A percentile compares a stretch with the other conserved stretches of the same genome.
Conservation (phyloP, 2,797 vertebrate genomes). For the Periophthalmus magnuspinnatus region DNA sequence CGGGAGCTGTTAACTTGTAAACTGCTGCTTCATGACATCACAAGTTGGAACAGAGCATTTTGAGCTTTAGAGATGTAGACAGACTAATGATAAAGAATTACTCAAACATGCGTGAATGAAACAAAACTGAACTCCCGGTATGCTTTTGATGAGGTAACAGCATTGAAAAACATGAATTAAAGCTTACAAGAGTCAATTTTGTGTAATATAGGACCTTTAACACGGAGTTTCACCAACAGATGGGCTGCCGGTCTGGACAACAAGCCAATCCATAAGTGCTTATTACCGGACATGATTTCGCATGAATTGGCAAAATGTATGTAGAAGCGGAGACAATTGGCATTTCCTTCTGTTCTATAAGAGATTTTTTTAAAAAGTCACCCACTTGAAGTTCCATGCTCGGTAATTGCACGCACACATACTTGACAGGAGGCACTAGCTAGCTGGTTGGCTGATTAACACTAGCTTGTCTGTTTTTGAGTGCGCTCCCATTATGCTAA, state of each 20-base stretch:
- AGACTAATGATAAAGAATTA: too few relatives aligned
- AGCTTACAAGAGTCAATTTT: too few relatives aligned
- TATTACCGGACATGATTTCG: slow-evolving; percentile 19
- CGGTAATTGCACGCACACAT: slow-evolving; percentile 39
- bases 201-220: slow-evolving; percentile 17
- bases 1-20: too few relatives aligned
- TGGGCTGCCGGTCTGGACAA: slow-evolving; percentile 43
- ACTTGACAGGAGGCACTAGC: slow-evolving; percentile 38
- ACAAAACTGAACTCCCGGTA: too few relatives aligned
- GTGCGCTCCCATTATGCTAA: slow-evolving; percentile 50
- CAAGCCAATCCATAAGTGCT: slow-evolving; percentile 22
- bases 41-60: too few relatives aligned
- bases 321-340: background rate
- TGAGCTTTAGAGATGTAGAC: too few relatives aligned
- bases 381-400: slow-evolving; percentile 23
- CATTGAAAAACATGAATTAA: too few relatives aligned
- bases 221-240: slow-evolving; percentile 36
- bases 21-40: too few relatives aligned
- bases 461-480: slow-evolving; percentile 44
- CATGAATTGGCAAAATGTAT: slow-evolving; percentile 13
- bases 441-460: slow-evolving; percentile 58
- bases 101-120: too few relatives aligned
- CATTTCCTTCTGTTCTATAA: slow-evolving; percentile 7
- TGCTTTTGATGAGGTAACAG: too few relatives aligned
- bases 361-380: slow-evolving; percentile 15